A percentile compares a stretch with the other conserved stretches of the same genome.
phyloP scores from a whole-genome alignment of 30 jellyfish, hydroid and myxozoan genomes.

The Sanderia malayensis region DNA sequence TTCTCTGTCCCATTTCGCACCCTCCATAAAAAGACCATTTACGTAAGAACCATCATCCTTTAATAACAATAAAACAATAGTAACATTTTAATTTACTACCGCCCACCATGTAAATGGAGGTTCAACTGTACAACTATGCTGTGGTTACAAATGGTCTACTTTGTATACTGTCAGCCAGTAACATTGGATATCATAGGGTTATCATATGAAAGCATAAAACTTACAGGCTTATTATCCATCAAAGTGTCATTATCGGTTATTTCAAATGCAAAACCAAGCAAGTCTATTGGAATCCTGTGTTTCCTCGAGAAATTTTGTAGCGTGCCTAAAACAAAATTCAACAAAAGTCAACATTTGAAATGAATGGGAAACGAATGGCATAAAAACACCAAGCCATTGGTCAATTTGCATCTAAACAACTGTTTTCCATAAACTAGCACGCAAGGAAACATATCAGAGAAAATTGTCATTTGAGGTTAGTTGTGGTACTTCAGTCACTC shows the following conservation, averaged over 20 bases:
- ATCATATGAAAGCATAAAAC: neutral
- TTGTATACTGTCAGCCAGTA: neutral
- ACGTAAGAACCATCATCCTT: slow-evolving; percentile 72
- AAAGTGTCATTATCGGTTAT: slow-evolving; percentile 33
- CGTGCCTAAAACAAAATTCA: slow-evolving; percentile 40
- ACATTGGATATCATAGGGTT: neutral
- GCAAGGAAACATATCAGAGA: too few relatives aligned
- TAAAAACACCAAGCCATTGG: too few relatives aligned
- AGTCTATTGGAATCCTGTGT: slow-evolving; percentile 58
- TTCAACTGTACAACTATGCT: too few relatives aligned
- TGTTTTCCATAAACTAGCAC: too few relatives aligned
- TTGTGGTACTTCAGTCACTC: too few relatives aligned
- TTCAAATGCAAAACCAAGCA: slow-evolving; percentile 54
- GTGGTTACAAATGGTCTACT: neutral
- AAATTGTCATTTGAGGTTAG: too few relatives aligned
- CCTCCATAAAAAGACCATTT: slow-evolving; percentile 67
- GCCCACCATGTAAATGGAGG: too few relatives aligned
- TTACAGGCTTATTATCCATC: slow-evolving; percentile 47
- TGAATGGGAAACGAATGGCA: too few relatives aligned
- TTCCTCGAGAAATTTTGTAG: slow-evolving; percentile 59
- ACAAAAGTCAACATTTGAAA: too few relatives aligned
- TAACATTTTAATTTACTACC: neutral
- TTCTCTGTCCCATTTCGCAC: slow-evolving; percentile 65
- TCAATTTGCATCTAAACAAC: too few relatives aligned
- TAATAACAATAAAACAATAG: neutral